Base-by-base conservation (phyloP, 2,797 vertebrate genomes). In the Crypturellus tataupa region DNA sequence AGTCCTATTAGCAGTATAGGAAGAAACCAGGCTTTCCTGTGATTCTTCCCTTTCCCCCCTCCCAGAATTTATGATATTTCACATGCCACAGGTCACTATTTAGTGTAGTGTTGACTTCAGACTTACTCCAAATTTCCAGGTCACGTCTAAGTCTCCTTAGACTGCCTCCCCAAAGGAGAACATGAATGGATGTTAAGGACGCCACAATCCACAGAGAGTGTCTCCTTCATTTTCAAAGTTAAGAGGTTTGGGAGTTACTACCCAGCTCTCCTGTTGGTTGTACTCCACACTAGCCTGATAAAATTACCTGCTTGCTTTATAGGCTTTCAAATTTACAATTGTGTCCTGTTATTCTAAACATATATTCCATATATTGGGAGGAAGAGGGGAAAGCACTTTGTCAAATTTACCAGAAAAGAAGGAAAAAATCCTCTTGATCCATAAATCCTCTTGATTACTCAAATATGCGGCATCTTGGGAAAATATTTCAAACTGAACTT, bases 401-500 rank as follows among this genome's bases (percentile, higher is more conserved):
- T 78, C 23, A 82, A 71, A 40, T 87, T 77, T 81, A 75, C 49
- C 40, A 72, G 42, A 92, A 82, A 79, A 15, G 17, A 20, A 60
- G 56, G 64, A 62, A 53, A 49, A 35, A 15, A 6, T 60, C 6
- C 27, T 84, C 35, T 24, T 80, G 2, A 12, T 93, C 25, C n/a
- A 15, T 87, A 68, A 78, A 59, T 39, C 3, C 3, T 59, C 60
- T 9, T 60, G 24, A 53, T 85, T 62, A 44, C 44, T 59, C 24
- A 71, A 80, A 39, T 15, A 59, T 40, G 8, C 82, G 20, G 40
- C 37, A 68, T 51, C 31, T 78, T 90, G 55, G 39, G 39, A 78
- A 87, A 89, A 90, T 46, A 46, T 12, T 93, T 75, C 58, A 75
- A 71, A 23, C n/a, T 87, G 58, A 68, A 59, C 53, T 79, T 85